A percentile compares a stretch with the other conserved stretches of the same genome.
Evolutionary conservation across 2,113 vertebrate species (phyloP).

Genomic region (Pseudopodoces humilis): DNA sequence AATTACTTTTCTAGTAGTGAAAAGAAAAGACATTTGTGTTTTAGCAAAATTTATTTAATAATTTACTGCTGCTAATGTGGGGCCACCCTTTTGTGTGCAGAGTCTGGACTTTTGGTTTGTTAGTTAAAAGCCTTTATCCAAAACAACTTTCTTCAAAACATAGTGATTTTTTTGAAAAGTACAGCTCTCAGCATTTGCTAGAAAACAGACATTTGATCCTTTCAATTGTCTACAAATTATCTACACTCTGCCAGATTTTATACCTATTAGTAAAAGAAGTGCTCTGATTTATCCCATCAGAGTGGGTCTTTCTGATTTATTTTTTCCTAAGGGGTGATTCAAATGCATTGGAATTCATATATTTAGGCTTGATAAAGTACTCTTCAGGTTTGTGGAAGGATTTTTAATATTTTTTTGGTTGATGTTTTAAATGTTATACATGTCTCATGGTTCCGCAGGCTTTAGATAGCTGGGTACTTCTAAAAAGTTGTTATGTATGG

Average conservation of each 20-base stretch:
- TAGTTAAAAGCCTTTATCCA: not conserved
- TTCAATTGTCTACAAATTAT: not conserved
- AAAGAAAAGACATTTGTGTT: not conserved
- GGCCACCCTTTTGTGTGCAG: not conserved
- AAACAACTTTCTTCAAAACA: not conserved
- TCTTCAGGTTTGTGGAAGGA: not conserved
- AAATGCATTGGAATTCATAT: not conserved
- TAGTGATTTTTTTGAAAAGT: not conserved
- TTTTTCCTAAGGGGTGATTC: not conserved
- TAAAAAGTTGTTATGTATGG: not conserved
- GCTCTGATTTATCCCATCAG: not conserved
- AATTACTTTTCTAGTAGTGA: not conserved
- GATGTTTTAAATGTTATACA: not conserved
- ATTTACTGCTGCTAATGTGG: not conserved
- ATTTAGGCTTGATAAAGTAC: not conserved
- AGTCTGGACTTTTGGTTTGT: not conserved
- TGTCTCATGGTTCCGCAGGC: fast-evolving
- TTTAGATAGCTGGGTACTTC: not conserved
- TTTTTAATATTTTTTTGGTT: not conserved
- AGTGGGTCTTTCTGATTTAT: not conserved
- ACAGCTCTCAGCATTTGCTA: not conserved
- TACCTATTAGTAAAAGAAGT: not conserved
- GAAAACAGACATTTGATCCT: not conserved
- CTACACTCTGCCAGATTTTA: not conserved
- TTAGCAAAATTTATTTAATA: not conserved